These are phyloP conservation scores for Galagoides demidoff DNA, from an alignment of 2,797 vertebrate species.

Conservation along the genomic window DNA sequence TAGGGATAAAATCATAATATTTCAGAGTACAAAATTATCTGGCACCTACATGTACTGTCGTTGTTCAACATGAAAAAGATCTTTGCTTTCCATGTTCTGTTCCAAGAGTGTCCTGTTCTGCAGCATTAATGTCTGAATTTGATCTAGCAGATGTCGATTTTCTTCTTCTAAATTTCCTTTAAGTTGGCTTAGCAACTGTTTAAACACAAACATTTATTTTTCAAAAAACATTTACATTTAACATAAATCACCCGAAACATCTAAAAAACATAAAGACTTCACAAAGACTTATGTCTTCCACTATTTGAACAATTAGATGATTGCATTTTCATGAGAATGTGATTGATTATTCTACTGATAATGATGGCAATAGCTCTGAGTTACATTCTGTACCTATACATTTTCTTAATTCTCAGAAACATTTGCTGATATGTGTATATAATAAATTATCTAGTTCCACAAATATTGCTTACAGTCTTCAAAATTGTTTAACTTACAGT, in stretches of 20 bases:
- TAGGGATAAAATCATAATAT: conserved; percentile 50
- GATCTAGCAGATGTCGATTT: conserved; percentile 97
- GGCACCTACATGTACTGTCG: conserved; percentile 96
- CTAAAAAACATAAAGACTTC: conserved; percentile 59
- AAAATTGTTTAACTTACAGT: conserved; percentile 32
- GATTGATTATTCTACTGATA: conserved; percentile 35
- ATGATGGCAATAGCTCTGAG: neutral
- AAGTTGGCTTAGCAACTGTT: conserved; percentile 97
- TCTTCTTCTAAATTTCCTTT: conserved; percentile 99
- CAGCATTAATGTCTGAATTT: conserved; percentile 98
- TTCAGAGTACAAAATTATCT: conserved; percentile 66
- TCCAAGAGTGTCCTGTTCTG: conserved; percentile 97
- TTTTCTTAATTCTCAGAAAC: conserved; percentile 44
- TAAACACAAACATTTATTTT: conserved; percentile 76
- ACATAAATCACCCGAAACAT: conserved; percentile 54
- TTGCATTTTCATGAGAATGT: conserved; percentile 16
- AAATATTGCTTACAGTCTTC: conserved; percentile 20
- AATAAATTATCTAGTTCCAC: conserved; percentile 29
- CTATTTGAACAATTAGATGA: conserved; percentile 50
- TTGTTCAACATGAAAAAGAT: conserved; percentile 98
- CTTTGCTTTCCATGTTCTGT: conserved; percentile 99
- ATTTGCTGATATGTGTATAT: neutral
- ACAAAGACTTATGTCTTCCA: conserved; percentile 23
- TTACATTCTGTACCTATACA: neutral
- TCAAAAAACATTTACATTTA: conserved; percentile 65